Conservation (phyloP, 2,113 vertebrate species). For the Chascanopsetta lugubris region DNA sequence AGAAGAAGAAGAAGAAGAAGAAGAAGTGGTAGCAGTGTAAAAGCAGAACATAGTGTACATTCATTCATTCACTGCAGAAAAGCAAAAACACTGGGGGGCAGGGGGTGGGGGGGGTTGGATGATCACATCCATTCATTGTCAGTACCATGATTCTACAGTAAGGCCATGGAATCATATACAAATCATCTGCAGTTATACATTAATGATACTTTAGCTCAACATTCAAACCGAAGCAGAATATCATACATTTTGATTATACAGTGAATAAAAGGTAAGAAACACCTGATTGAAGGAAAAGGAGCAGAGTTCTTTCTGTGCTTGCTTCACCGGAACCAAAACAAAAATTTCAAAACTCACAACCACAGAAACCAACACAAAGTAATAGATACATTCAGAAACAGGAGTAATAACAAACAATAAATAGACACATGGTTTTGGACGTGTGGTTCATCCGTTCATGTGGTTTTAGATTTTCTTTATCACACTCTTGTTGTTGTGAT, state of each 20-base stretch:
- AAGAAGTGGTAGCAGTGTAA: conserved; percentile 24
- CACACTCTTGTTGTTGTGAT: too few species aligned
- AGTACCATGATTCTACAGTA: background rate
- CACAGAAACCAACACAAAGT: conserved; percentile 45
- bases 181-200: conserved; percentile 12
- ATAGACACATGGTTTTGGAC: conserved; percentile 38
- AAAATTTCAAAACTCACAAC: conserved; percentile 13
- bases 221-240: conserved; percentile 43
- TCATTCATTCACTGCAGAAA: conserved; percentile 53
- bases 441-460: conserved; percentile 38
- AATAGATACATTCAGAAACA: conserved; percentile 38
- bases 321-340: conserved; percentile 31
- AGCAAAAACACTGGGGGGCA: conserved; percentile 40
- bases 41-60: conserved; percentile 50
- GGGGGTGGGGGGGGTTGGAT: too few species aligned
- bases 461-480: too few species aligned
- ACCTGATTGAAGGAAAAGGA: conserved; percentile 15
- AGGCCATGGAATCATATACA: too few species aligned
- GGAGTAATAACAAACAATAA: conserved; percentile 10
- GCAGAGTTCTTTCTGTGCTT: conserved; percentile 21
- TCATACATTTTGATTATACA: background rate
- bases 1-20: conserved; percentile 20
- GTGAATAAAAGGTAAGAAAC: conserved; percentile 31
- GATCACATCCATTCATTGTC: background rate
- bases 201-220: conserved; percentile 34